phyloP scores from a whole-genome alignment of 2,113 vertebrate genomes.

The Capricornis sumatraensis region DNA sequence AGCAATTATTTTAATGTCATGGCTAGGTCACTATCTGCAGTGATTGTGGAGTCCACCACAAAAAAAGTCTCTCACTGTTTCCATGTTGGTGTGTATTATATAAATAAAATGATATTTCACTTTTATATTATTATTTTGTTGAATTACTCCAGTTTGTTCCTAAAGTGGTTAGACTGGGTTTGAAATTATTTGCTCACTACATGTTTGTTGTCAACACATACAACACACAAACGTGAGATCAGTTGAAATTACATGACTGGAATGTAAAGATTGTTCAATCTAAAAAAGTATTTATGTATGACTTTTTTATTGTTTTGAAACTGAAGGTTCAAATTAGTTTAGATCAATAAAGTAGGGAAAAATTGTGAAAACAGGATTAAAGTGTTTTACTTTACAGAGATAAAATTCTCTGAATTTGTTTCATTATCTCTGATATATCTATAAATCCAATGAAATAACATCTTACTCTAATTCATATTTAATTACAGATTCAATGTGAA shows the following conservation, averaged over 20 bases:
- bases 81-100: not conserved
- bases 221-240: rapidly evolving
- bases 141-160: not conserved
- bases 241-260: not conserved
- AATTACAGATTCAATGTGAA: not conserved
- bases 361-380: not conserved
- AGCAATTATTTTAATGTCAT: not conserved
- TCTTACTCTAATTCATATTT: not conserved
- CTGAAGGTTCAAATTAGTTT: not conserved
- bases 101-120: not conserved
- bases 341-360: not conserved
- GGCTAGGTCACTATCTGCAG: not conserved
- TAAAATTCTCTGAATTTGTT: not conserved
- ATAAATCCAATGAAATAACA: not conserved
- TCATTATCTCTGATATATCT: not conserved
- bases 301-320: not conserved
- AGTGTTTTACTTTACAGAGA: not conserved
- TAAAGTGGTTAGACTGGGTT: not conserved
- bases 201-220: not conserved
- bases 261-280: not conserved
- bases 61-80: not conserved
- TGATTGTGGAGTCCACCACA: not conserved
- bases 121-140: not conserved
- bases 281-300: not conserved
- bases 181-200: not conserved